Conservation (phyloP, 2,797 vertebrate genomes). For the Siniperca scherzeri region DNA sequence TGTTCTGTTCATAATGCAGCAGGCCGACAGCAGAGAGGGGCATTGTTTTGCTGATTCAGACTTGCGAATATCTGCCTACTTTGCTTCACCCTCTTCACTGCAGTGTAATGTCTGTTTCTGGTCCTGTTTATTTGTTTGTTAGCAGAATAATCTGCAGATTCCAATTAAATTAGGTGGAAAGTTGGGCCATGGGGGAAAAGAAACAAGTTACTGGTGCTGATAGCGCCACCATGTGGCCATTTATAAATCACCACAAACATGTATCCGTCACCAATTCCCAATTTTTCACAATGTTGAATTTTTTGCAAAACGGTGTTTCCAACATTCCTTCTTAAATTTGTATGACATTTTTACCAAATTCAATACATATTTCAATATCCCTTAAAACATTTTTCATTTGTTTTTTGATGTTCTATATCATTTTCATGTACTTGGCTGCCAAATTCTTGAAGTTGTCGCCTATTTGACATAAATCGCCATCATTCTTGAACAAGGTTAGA, state of each 20-base stretch:
- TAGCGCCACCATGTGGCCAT: background rate
- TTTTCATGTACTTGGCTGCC: background rate
- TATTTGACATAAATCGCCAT: background rate
- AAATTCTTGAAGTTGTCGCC: background rate
- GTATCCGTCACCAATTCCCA: background rate
- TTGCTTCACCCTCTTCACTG: background rate
- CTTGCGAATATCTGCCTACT: background rate
- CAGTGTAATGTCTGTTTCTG: background rate
- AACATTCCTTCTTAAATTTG: background rate
- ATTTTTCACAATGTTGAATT: background rate
- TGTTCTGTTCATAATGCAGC: constrained; percentile 1
- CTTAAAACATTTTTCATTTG: background rate
- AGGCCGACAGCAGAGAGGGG: background rate
- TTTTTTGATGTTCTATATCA: accelerated
- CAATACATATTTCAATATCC: background rate
- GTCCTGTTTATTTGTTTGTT: background rate
- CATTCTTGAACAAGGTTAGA: background rate
- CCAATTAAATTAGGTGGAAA: background rate
- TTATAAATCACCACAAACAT: background rate
- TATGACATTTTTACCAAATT: background rate
- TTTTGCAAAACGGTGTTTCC: background rate
- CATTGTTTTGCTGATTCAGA: background rate
- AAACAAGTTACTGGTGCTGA: background rate
- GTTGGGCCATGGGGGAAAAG: no score
- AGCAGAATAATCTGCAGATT: background rate